phyloP scores from a whole-genome alignment of 1,140 invertebrate genomes.

The Dinoponera quadriceps region DNA sequence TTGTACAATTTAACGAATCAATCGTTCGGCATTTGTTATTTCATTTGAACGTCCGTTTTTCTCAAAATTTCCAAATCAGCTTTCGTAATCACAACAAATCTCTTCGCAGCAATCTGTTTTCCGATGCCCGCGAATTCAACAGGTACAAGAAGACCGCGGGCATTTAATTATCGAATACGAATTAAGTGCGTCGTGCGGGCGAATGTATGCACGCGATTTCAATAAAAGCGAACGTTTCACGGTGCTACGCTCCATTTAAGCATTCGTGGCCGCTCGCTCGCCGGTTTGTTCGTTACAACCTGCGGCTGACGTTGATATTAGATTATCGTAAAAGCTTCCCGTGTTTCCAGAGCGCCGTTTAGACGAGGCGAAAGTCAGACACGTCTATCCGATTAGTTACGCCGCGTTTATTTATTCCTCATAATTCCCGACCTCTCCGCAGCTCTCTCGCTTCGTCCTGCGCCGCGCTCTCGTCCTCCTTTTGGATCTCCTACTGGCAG shows the following conservation, averaged over 20 bases:
- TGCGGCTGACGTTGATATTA: slow-evolving; percentile 72
- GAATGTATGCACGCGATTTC: not conserved
- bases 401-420: slow-evolving; percentile 50
- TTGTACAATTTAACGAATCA: slow-evolving; percentile 18
- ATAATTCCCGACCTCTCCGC: slow-evolving; percentile 27
- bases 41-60: not conserved
- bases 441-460: not conserved
- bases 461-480: not conserved
- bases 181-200: not conserved
- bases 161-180: slow-evolving; percentile 32
- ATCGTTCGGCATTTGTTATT: slow-evolving; percentile 7
- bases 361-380: slow-evolving; percentile 51
- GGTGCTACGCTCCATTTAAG: slow-evolving; percentile 12
- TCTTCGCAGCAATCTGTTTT: not conserved
- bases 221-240: not conserved
- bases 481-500: not conserved
- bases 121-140: not conserved
- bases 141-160: not conserved
- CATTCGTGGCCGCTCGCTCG: not conserved
- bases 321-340: slow-evolving; percentile 71
- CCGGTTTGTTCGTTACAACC: slow-evolving; percentile 48
- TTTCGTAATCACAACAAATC: no score
- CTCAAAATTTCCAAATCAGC: not conserved
- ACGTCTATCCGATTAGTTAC: slow-evolving; percentile 56
- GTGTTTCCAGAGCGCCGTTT: slow-evolving; percentile 55